Base-by-base conservation (phyloP, 2,113 vertebrate genomes). In the Abramis brama region DNA sequence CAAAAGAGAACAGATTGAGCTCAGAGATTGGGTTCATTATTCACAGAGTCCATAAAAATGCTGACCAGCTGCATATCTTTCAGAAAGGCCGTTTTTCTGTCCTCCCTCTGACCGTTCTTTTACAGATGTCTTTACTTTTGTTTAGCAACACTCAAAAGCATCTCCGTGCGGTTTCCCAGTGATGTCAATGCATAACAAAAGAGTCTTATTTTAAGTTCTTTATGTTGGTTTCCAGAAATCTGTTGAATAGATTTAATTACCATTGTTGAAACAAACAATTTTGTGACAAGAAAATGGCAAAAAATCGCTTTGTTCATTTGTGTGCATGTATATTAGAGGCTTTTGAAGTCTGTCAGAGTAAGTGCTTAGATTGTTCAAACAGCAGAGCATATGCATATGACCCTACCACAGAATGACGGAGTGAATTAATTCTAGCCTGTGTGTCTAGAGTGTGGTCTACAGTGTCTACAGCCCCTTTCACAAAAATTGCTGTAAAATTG, bases 41-140 rank as follows among this genome's bases (percentile, higher is more conserved):
- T 71, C 36, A 10, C 33, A 2, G 17, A 57, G 50, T 78, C 27
- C 9, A 77, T 77, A 77, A 55, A 77, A 57, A 47, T 25, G n/a
- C 5, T 55, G 47, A 19, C 17, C 47, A 39, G 68, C 68, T 5
- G 33, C 19, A 23, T 21, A 71, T 71, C 68, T 39, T 39, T 23
- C 1, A 71, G 68, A 39, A 71, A 39, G 19, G 1, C 36, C 0
- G 1, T 43, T 71, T 19, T 70, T 70, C 33, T 23, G 68, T 71
- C 9, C 9, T 70, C 79, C 80, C 62, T 68, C 27, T 43, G 36
- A 79, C 23, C 15, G 21, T 79, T 89, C 85, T 75, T 74, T 21
- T 73, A 77, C 74, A 86, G 36, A 77, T 52, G 50, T 85, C 84
- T 88, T 88, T 73, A 88, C 87, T 59, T 79, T 84, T 85, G 30